phyloP scores from a whole-genome alignment of 2,888 invertebrate genomes.

The Andrena haemorrhoa region DNA sequence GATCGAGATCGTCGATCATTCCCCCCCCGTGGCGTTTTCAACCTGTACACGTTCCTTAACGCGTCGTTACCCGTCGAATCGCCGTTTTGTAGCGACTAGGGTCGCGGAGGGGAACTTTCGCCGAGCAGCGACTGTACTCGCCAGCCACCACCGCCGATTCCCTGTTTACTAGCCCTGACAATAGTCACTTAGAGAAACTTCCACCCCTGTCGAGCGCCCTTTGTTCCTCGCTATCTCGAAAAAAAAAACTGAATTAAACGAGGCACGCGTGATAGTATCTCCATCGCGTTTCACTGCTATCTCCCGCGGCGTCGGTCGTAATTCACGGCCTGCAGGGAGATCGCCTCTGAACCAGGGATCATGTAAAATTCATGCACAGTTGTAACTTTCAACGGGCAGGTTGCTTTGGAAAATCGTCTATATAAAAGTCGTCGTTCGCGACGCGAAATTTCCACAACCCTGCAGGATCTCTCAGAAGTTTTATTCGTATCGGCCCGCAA shows the following conservation, averaged over 20 bases:
- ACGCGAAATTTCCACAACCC: not conserved
- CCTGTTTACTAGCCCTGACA: conserved; percentile 6
- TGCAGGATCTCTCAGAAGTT: not conserved
- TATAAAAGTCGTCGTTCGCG: not conserved
- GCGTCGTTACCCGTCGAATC: not conserved
- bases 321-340: too few relatives aligned
- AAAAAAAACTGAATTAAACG: not conserved
- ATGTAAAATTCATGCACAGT: too few relatives aligned
- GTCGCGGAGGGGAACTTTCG: not conserved
- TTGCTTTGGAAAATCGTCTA: not conserved
- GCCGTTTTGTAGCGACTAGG: not conserved
- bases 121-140: conserved; percentile 13
- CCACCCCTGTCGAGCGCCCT: conserved; percentile 3
- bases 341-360: too few relatives aligned
- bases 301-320: too few relatives aligned
- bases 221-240: conserved; percentile 1
- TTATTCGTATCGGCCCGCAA: not conserved
- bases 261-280: not conserved
- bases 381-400: not conserved
- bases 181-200: conserved; percentile 14
- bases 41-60: not conserved
- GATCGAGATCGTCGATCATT: conserved; percentile 19
- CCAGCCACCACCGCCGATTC: not conserved
- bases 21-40: not conserved
- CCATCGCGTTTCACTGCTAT: too few relatives aligned